These are phyloP conservation scores for Myotis yumanensis DNA, from an alignment of 2,113 vertebrate species.

Conservation along the genomic window DNA sequence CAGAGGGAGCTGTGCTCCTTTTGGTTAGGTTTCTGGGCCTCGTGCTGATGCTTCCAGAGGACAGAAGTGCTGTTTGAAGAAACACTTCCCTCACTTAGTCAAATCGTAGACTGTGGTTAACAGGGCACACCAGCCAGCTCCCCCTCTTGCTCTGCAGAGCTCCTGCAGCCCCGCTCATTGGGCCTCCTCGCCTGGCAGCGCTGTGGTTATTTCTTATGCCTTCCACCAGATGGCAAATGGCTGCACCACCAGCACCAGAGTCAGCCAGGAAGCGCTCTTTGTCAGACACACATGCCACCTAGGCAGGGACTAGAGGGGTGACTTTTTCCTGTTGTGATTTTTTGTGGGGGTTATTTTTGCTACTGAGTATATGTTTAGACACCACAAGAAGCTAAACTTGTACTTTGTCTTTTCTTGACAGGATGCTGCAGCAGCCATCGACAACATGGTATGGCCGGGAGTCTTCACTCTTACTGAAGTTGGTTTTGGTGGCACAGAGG, in stretches of 20 bases:
- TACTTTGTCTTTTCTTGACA: conserved; percentile 70
- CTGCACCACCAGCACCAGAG: background rate
- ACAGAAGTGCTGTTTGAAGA: background rate
- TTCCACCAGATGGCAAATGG: background rate
- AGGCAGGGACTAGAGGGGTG: background rate
- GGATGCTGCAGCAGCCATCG: conserved; percentile 97
- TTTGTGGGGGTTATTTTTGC: background rate
- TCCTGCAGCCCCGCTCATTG: background rate
- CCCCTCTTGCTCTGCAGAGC: background rate
- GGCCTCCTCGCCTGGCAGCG: background rate
- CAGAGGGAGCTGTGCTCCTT: background rate
- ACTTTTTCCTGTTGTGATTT: background rate
- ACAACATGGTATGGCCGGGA: conserved; percentile 91
- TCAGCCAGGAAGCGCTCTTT: background rate
- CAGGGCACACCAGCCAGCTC: background rate
- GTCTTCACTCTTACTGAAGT: background rate
- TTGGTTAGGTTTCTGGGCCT: background rate
- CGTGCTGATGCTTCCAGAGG: background rate
- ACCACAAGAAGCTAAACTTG: background rate
- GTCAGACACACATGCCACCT: background rate
- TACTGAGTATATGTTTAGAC: background rate
- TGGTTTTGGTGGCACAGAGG: conserved; percentile 22
- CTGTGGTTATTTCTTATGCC: background rate
- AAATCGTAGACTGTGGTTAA: background rate
- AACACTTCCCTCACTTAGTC: background rate